Evolutionary conservation across 2,888 invertebrate species (phyloP), one percentile per base, ranked within the genome.

Genomic region (Oscheius sp.): DNA sequence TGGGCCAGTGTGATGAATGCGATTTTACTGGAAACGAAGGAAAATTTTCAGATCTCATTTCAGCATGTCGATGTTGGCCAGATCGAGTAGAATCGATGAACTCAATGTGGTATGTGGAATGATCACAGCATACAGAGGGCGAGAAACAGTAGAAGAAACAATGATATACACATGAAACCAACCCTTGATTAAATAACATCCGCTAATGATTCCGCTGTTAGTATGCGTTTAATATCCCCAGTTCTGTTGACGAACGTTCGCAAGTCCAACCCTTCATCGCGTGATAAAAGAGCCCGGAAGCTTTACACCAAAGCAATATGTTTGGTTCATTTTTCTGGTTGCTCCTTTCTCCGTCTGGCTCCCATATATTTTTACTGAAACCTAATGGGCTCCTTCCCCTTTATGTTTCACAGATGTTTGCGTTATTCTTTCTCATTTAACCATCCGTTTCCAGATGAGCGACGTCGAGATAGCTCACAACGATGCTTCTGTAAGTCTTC

Each of bases 401-500:
- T n/a, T n/a, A n/a, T n/a, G n/a, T n/a, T n/a, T n/a, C n/a, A n/a
- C n/a, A n/a, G n/a, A n/a, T n/a, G n/a, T n/a, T n/a, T n/a, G n/a
- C n/a, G n/a, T n/a, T n/a, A n/a, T n/a, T n/a, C n/a, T n/a, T 33
- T n/a, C 32, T 28, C 33, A 2, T 22, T 49, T 14, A 22, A 45
- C 45, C 14, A 9, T 49, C 8, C 17, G 54, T 41, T 71, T 72
- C 44, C 70, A 72, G 72, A 75, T 75, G 74, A 71, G 71, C 68
- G 74, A 75, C 67, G 72, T 68, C 57, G 72, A 64, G 63, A 72
- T 70, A 57, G 72, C 41, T 12, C 41, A 6, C 41, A 41, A 41
- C 41, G 41, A 41, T 12, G 41, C 71, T 14, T 36, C 17, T 20
- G 38, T 41, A 22, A 59, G 59, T 41, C 22, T 9, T 20, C 38